Base-by-base conservation (phyloP, 2,113 vertebrate species). In the Delphinus delphis region DNA sequence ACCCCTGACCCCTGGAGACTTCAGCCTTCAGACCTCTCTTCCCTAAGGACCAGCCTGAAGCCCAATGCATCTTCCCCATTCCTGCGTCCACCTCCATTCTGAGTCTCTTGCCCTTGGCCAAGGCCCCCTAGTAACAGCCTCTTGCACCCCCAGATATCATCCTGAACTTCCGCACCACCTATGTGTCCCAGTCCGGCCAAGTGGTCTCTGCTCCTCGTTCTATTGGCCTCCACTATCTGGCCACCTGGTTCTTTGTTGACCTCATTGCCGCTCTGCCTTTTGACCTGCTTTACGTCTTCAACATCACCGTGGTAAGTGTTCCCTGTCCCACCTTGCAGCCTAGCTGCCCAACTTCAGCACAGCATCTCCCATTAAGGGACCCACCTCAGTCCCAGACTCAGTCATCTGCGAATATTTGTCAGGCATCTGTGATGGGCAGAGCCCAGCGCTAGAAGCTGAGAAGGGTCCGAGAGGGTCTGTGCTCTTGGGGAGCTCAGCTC, bases 241-340 rank as follows among this genome's bases (percentile, higher is more conserved):
- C 99, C 97, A 99, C 99, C 2, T 99, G 99, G 99, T 99, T 99
- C 98, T 99, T 99, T 96, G 99, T 99, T 63, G 99, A 99, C 98
- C 99, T 99, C 97, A 99, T 99, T 97, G 99, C 99, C 25, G 99
- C 99, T 2, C 98, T 99, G 97, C 99, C 99, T 88, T 99, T 99
- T 98, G 99, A 99, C 98, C 99, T 99, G 83, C 99, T 99, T 95
- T 99, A 99, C 28, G 99, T 99, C 98, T 99, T 99, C 98, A 99
- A 99, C 92, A 99, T 99, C 99, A 99, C 99, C 55, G 99, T 99
- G 99, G 99, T 99, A 98, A 99, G 99, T 99, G 87, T 31, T 8
- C 41, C 47, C 68, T 6, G 4, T 26, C 33, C 74, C 17, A 6
- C 76, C 53, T 18, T 3, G 55, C 83, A 71, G 38, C 88, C 84